phyloP scores from a whole-genome alignment of 2,113 vertebrate genomes.

The Percina caprodes region DNA sequence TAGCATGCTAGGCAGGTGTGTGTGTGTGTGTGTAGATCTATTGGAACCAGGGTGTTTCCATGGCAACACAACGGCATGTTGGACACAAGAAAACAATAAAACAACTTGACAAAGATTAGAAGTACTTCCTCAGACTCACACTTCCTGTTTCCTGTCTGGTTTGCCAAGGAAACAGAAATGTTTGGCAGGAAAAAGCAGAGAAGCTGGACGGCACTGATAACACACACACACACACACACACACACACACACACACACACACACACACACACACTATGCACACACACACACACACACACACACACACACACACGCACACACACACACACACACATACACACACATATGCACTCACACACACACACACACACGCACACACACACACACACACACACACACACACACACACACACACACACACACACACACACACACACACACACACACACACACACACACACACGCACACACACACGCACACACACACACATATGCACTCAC shows the following conservation, averaged over 20 bases:
- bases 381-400: no score
- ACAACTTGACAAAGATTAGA: constrained; percentile 60
- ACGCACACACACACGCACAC: no score
- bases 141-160: constrained; percentile 76
- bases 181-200: constrained; percentile 75
- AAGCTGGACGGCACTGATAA: constrained; percentile 75
- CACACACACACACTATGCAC: no score
- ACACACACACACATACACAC: no score
- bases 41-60: constrained; percentile 36
- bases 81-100: constrained; percentile 34
- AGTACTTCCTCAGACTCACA: constrained; percentile 67
- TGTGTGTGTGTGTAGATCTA: constrained; percentile 5
- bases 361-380: no score
- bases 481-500: no score
- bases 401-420: no score
- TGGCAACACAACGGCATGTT: constrained; percentile 40
- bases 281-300: no score
- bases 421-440: no score
- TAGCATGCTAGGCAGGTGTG: constrained; percentile 41
- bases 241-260: constrained; percentile 2
- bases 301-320: no score
- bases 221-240: constrained; percentile 31
- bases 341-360: no score
- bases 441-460: no score
- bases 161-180: constrained; percentile 72